Percentiles rank a stretch among this genome's conserved stretches.
Conservation (phyloP, 1,140 invertebrate genomes). For the Aphelenchoides avenae region DNA sequence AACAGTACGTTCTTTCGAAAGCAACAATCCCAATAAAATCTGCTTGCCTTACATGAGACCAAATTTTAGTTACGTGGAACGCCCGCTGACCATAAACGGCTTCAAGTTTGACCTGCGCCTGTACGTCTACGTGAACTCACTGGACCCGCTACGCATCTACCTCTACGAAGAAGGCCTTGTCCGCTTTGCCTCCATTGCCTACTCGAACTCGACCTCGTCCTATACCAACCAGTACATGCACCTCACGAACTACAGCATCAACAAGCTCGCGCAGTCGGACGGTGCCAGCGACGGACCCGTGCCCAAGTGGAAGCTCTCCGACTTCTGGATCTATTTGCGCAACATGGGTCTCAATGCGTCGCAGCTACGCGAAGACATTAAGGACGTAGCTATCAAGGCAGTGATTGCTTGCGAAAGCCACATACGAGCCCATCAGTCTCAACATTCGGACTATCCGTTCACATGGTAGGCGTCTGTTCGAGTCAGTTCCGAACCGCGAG, state of each 20-base stretch:
- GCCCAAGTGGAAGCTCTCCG: constrained; percentile 86
- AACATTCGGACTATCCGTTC: constrained; percentile 71
- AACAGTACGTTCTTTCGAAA: no score
- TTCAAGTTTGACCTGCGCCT: constrained; percentile 91
- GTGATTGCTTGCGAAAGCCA: constrained; percentile 65
- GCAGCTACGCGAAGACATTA: constrained; percentile 79
- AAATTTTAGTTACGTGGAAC: constrained; percentile 75
- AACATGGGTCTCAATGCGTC: constrained; percentile 72
- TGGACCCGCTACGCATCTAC: constrained; percentile 85
- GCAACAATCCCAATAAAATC: no score
- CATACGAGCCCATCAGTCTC: constrained; percentile 65
- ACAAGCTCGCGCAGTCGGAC: constrained; percentile 67
- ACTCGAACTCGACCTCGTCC: constrained; percentile 71
- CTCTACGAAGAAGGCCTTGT: constrained; percentile 90
- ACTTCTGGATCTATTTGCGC: constrained; percentile 77
- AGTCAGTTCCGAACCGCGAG: no score
- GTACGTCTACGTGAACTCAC: constrained; percentile 88
- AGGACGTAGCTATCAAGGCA: constrained; percentile 87
- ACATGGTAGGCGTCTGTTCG: no score
- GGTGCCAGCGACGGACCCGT: constrained; percentile 50
- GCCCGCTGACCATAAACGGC: constrained; percentile 86
- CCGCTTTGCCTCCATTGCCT: constrained; percentile 66
- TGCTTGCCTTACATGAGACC: background rate
- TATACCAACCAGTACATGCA: constrained; percentile 88
- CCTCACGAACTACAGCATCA: constrained; percentile 95